Base-by-base conservation (phyloP, 1,140 invertebrate species). In the Grapholita molesta region DNA sequence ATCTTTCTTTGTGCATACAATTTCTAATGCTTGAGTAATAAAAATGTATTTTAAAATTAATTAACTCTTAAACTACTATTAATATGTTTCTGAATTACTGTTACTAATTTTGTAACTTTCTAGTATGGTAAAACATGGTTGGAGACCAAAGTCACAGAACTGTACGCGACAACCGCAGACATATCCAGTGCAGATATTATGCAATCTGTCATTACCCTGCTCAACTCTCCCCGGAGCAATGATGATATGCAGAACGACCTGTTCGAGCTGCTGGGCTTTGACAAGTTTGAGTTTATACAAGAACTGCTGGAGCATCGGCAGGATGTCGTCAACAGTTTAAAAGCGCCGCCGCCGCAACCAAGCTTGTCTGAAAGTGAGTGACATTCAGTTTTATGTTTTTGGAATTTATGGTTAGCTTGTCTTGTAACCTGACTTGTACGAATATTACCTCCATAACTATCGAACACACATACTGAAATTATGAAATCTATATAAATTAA, bases 201-300 rank as follows among this genome's bases (percentile, higher is more conserved):
- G 4, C 92, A 92, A 38, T 93, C 93, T 1, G 91, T 97, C 3
- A 87, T 95, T 2, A 90, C 92, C 3, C 93, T 94, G 12, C 82
- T 96, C 0, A 93, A 94, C 69, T 94, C 96, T 0, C 92, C 93
- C 52, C 93, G 93, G 77, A 93, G 92, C 38, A 94, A 95, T 81
- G 95, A 96, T 78, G 96, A 96, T 81, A 86, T 98, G 68, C 96
- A 98, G 83, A 96, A 96, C 91, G 97, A 98, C 86, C 87, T 99
- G 6, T 96, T 98, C 90, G 97, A 99, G 75, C 87, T 98, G 18
- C 92, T 97, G 67, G 97, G 98, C 5, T 98, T 96, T 91, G 96
- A 98, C 76, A 93, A 96, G 75, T 96, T 99, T 86, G 96, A 97
- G 78, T 93, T 99, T 38, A 96, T 98, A 57, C 94, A 95, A 78